Conservation (phyloP, 2,113 vertebrate genomes). For the Notiomystis cincta region DNA sequence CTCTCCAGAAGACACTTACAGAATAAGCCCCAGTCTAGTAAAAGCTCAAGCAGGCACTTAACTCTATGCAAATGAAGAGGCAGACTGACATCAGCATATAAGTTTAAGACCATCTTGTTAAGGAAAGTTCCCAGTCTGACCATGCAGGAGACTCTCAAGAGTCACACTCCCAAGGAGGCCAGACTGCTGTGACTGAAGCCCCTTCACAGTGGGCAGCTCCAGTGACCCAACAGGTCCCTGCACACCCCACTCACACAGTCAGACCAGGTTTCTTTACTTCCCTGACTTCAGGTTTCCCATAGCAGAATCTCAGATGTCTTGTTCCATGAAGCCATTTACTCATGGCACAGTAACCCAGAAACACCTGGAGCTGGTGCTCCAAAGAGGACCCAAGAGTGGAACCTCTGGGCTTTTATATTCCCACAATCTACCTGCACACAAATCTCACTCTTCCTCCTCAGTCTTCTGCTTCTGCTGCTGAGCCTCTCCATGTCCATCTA, state of each 20-base stretch:
- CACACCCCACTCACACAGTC: background rate
- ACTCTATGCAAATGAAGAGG: background rate
- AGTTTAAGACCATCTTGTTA: background rate
- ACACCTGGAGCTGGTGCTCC: background rate
- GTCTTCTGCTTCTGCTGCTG: background rate
- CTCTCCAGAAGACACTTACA: background rate
- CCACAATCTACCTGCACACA: background rate
- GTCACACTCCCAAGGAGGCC: background rate
- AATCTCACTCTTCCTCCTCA: background rate
- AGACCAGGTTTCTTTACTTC: background rate
- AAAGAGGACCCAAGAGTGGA: background rate
- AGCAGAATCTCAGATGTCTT: background rate
- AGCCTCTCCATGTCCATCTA: background rate
- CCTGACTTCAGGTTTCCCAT: background rate
- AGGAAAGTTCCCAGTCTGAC: background rate
- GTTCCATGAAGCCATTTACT: background rate
- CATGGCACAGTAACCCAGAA: background rate
- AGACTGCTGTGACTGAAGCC: background rate
- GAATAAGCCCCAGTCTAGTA: background rate
- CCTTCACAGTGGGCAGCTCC: accelerated
- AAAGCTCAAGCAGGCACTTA: background rate
- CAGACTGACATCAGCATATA: background rate
- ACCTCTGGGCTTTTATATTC: background rate
- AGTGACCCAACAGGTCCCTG: background rate
- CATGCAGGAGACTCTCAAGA: background rate